Evolutionary conservation across 2,888 invertebrate genomes (phyloP).

Genomic region (Drosophila quinaria): DNA sequence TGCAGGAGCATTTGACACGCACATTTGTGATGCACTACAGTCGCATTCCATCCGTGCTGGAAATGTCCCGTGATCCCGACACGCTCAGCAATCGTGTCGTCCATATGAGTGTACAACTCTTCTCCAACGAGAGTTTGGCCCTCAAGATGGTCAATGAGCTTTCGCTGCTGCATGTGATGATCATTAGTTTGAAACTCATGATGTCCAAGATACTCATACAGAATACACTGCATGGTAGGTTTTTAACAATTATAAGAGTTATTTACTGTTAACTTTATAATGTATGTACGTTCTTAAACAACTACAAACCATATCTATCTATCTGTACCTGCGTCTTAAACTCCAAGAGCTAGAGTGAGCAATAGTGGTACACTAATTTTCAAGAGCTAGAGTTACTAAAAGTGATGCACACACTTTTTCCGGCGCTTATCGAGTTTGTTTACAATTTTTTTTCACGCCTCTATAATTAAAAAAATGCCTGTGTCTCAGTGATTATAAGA

Average conservation of each 20-base stretch:
- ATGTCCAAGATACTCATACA: conserved; percentile 96
- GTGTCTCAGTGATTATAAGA: too few relatives aligned
- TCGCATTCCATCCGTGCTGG: conserved; percentile 96
- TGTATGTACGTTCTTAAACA: neutral
- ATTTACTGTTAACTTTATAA: neutral
- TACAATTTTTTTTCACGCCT: too few relatives aligned
- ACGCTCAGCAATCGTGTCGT: conserved; percentile 98
- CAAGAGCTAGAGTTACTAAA: neutral
- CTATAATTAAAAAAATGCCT: too few relatives aligned
- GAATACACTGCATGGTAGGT: conserved; percentile 93
- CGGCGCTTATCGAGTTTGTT: neutral
- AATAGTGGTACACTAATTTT: neutral
- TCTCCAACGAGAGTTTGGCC: conserved; percentile 97
- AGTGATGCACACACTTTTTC: neutral
- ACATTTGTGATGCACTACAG: conserved; percentile 99
- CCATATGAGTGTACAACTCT: conserved; percentile 98
- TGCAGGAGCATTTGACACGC: conserved; percentile 95
- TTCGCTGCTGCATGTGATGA: conserved; percentile 96
- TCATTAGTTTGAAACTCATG: conserved; percentile 95
- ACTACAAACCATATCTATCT: neutral
- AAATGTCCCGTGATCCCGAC: conserved; percentile 94
- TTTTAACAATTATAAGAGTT: neutral
- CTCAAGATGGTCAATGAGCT: conserved; percentile 95
- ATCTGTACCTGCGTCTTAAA: neutral
- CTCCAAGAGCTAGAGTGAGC: neutral